These are phyloP conservation scores for Lithophane leautieri DNA, from an alignment of 2,888 invertebrate species.

Conservation along the genomic window DNA sequence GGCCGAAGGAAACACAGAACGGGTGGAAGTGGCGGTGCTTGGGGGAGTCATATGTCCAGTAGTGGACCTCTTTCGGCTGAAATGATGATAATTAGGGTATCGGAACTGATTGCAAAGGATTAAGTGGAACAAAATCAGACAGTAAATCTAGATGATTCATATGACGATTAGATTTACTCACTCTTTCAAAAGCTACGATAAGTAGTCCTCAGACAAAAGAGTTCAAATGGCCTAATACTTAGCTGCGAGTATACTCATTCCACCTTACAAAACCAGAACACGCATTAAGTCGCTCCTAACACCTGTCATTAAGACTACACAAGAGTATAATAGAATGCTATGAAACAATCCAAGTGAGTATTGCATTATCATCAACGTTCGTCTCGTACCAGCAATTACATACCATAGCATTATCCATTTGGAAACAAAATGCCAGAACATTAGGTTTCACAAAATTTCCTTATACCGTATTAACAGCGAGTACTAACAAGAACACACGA, in stretches of 20 bases:
- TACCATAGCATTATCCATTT: constrained; percentile 62
- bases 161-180: background rate
- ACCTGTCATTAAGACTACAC: constrained; percentile 45
- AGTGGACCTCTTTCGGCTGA: too few relatives aligned
- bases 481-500: constrained; percentile 85
- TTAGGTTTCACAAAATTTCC: constrained; percentile 81
- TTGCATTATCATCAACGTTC: constrained; percentile 54
- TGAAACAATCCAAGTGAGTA: constrained; percentile 47
- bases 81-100: background rate
- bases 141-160: background rate
- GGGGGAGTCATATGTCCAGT: too few relatives aligned
- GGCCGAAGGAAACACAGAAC: too few relatives aligned
- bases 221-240: background rate
- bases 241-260: background rate
- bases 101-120: background rate
- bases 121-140: background rate
- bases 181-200: background rate
- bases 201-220: background rate
- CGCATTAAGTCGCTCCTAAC: background rate
- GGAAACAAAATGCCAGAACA: constrained; percentile 65
- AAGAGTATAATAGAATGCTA: constrained; percentile 31
- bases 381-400: constrained; percentile 49
- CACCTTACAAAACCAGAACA: constrained; percentile 24
- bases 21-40: too few relatives aligned
- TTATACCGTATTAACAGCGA: constrained; percentile 77